Base-by-base conservation (phyloP, 1,140 invertebrate genomes). In the Eriocheir sinensis region DNA sequence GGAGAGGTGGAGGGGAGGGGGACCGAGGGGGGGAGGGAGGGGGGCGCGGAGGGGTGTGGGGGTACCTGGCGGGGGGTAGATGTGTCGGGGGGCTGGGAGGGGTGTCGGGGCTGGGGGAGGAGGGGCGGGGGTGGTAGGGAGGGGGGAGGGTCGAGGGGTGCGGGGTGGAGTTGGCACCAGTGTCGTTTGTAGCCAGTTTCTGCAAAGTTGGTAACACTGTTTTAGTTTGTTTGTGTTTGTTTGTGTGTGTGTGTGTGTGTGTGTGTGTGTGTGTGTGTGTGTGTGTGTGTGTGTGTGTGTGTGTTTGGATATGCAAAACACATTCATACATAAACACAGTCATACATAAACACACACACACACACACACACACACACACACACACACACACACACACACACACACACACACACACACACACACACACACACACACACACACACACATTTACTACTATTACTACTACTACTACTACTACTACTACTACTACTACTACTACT, bases 341-440 rank as follows among this genome's bases (percentile, higher is more conserved):
- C 36, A 91, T 53, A 91, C 34, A 91, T 53, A 91, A 12, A 91
- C 34, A n/a, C 34, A 72, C 34, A 72, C 34, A 72, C 34, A 91
- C 34, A 91, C 34, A 91, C 34, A 91, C 34, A 91, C 34, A 91
- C 34, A 91, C 34, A 91, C 34, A 91, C 34, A 91, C 34, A 91
- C 34, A 91, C 34, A 91, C 38, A 91, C 21, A 91, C 38, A 91
- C 21, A 91, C 38, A 91, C 38, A 91, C 38, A 91, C 21, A 53
- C 38, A 91, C 38, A 91, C 38, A 91, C 21, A 91, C 38, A 91
- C 38, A 91, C 38, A 91, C 21, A 91, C 38, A 91, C 38, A 91
- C 30, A 91, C 38, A 53, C 30, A 91, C 38, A 91, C 17, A 91
- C 38, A 53, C 38, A 91, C 38, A 91, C 38, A 91, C 38, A 91